Conservation (phyloP, 2,113 vertebrate species). For the Sphaerodactylus townsendi region DNA sequence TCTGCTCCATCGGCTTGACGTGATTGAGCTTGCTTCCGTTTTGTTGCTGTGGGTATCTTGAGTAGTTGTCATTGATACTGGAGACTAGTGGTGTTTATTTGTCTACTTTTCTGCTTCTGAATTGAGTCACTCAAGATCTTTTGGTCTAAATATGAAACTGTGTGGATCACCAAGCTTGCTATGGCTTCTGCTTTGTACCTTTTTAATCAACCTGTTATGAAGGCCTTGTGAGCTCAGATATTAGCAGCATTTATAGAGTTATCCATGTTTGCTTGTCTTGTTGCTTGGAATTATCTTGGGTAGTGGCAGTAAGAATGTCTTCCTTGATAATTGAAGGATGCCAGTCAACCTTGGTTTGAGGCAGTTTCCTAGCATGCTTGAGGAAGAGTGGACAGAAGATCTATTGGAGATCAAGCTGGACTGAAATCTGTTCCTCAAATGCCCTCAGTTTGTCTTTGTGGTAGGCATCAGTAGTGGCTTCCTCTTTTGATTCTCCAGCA, state of each 20-base stretch:
- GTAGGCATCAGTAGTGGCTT: not conserved
- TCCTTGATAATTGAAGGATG: too few species aligned
- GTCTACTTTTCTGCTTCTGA: too few species aligned
- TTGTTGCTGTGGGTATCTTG: too few species aligned
- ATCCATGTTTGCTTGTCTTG: not conserved
- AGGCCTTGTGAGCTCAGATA: not conserved
- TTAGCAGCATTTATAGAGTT: not conserved
- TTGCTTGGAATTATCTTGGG: not conserved
- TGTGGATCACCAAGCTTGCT: not conserved
- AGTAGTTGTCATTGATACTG: too few species aligned
- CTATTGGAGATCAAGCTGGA: not conserved
- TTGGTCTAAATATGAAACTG: not conserved
- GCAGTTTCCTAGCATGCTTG: not conserved
- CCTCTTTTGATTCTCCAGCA: not conserved
- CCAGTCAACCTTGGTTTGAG: too few species aligned
- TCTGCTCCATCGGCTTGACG: too few species aligned
- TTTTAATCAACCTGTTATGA: conserved; percentile 44
- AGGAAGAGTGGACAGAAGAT: not conserved
- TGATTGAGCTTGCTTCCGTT: too few species aligned
- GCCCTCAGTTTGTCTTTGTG: not conserved
- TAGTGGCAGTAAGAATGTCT: not conserved
- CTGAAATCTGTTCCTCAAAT: not conserved
- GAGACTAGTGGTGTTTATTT: too few species aligned
- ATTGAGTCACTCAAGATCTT: too few species aligned
- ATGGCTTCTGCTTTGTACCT: conserved; percentile 40